phyloP scores from a whole-genome alignment of 2,113 vertebrate genomes.

The Echinops telfairi region DNA sequence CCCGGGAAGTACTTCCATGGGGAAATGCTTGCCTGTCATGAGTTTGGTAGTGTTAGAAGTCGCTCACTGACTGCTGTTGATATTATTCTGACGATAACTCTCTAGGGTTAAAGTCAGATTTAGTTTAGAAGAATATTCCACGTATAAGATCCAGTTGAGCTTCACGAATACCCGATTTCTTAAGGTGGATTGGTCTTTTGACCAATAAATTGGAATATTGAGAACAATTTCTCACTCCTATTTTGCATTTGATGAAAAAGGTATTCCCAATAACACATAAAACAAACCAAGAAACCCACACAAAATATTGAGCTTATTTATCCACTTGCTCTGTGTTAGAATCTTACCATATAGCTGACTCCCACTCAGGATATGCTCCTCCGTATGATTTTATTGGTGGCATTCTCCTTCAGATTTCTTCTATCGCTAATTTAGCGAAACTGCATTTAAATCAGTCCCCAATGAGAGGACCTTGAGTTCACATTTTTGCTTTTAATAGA shows the following conservation, averaged over 20 bases:
- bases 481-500: conserved; percentile 88
- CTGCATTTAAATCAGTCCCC: conserved; percentile 87
- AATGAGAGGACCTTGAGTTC: conserved; percentile 85
- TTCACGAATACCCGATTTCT: conserved; percentile 34
- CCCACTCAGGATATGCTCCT: conserved; percentile 68
- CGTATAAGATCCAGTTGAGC: neutral
- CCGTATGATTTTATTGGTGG: conserved; percentile 80
- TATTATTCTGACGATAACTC: neutral
- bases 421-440: conserved; percentile 86
- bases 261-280: neutral
- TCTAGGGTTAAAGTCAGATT: conserved; percentile 22
- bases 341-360: conserved; percentile 59
- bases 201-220: conserved; percentile 8
- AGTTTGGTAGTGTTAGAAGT: neutral
- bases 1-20: neutral
- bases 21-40: neutral
- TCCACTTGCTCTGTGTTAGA: conserved; percentile 57
- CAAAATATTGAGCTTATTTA: conserved; percentile 67
- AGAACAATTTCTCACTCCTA: conserved; percentile 21
- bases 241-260: conserved; percentile 22
- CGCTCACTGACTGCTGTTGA: neutral
- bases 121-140: conserved; percentile 39
- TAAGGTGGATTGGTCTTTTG: conserved; percentile 35
- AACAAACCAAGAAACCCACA: neutral
- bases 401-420: conserved; percentile 75